A percentile compares a stretch with the other conserved stretches of the same genome.
Conservation (phyloP, 2,797 vertebrate species). For the Myiotriccus ornatus region DNA sequence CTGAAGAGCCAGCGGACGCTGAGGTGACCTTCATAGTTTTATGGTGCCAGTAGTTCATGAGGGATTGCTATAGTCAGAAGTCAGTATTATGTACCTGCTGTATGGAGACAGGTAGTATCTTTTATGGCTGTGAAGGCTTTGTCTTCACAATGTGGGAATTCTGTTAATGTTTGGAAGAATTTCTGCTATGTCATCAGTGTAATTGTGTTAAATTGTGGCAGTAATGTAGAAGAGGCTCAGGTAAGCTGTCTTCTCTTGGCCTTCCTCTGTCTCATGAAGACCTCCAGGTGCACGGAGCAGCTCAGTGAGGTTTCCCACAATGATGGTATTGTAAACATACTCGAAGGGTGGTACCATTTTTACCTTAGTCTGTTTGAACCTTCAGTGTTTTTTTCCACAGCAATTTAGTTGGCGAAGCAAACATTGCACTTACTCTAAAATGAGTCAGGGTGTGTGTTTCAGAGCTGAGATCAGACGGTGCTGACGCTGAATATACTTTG, state of each 20-base stretch:
- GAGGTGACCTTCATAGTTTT: slow-evolving; percentile 73
- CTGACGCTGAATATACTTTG: not conserved
- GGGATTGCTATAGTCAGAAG: not conserved
- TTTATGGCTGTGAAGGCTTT: not conserved
- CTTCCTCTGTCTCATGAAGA: not conserved
- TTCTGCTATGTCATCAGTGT: not conserved
- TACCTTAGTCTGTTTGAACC: not conserved
- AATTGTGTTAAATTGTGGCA: not conserved
- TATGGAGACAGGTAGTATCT: not conserved
- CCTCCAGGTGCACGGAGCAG: not conserved
- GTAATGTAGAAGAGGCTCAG: not conserved
- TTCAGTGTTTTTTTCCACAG: not conserved
- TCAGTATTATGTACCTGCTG: not conserved
- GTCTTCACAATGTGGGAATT: not conserved
- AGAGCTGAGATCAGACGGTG: not conserved
- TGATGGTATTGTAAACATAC: not conserved
- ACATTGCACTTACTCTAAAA: not conserved
- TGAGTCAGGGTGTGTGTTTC: not conserved
- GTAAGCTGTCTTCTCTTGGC: not conserved
- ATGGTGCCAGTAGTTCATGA: not conserved
- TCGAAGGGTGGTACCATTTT: not conserved
- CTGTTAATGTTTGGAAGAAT: not conserved
- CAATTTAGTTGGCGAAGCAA: not conserved
- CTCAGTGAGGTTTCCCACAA: not conserved
- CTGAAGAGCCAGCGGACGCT: slow-evolving; percentile 88